phyloP scores from a whole-genome alignment of 92 coral and sea anemone genomes.

The Porites evermanni region DNA sequence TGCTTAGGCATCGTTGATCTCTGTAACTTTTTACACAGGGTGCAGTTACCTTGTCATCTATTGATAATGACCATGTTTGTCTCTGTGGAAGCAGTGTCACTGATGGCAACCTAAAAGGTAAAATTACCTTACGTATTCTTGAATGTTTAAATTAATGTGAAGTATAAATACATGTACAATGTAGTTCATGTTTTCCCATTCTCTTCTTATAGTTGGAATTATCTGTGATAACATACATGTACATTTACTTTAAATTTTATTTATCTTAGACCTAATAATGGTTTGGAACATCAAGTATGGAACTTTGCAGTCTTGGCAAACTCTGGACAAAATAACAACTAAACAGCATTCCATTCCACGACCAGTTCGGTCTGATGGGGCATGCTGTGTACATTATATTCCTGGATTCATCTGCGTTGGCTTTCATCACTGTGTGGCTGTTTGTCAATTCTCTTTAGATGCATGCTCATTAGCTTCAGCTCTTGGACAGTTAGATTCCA shows the following conservation, averaged over 20 bases:
- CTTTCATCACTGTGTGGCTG: slow-evolving; percentile 70
- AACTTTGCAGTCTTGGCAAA: slow-evolving; percentile 71
- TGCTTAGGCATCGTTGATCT: neutral
- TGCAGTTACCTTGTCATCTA: slow-evolving; percentile 65
- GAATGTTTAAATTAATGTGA: too few relatives aligned
- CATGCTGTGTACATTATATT: slow-evolving; percentile 59
- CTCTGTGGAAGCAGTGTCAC: slow-evolving; percentile 59
- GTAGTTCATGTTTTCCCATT: too few relatives aligned
- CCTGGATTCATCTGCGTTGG: slow-evolving; percentile 81
- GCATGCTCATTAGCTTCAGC: slow-evolving; percentile 83
- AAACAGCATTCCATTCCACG: slow-evolving; percentile 38
- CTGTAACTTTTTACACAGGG: slow-evolving; percentile 30
- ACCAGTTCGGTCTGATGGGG: slow-evolving; percentile 49
- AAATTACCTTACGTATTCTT: neutral
- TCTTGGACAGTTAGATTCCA: slow-evolving; percentile 74
- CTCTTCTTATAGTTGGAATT: too few relatives aligned
- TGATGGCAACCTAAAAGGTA: slow-evolving; percentile 55
- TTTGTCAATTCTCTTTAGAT: slow-evolving; percentile 66
- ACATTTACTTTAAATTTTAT: neutral
- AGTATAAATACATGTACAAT: too few relatives aligned
- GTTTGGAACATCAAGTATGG: slow-evolving; percentile 84
- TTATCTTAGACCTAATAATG: slow-evolving; percentile 45
- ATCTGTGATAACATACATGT: too few relatives aligned
- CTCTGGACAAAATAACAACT: slow-evolving; percentile 53
- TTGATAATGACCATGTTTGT: slow-evolving; percentile 76